phyloP scores from a whole-genome alignment of 2,888 invertebrate species.

The Leptopilina drosophilae region DNA sequence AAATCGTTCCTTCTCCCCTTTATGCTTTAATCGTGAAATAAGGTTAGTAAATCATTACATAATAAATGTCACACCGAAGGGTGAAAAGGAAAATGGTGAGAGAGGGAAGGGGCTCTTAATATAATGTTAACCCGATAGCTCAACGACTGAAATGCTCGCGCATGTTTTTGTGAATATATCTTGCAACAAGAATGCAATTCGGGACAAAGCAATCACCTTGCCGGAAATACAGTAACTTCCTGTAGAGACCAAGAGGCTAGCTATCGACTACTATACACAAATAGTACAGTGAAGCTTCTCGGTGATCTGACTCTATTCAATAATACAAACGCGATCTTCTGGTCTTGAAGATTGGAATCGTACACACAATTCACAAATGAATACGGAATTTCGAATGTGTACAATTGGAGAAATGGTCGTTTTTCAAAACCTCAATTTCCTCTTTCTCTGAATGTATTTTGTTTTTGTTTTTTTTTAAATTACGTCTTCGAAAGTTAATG shows the following conservation, averaged over 20 bases:
- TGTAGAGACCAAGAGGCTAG: slow-evolving; percentile 27
- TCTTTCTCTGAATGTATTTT: background rate
- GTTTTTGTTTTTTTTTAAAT: background rate
- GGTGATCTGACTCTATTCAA: slow-evolving; percentile 42
- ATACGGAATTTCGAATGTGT: slow-evolving; percentile 8
- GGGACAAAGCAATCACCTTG: slow-evolving; percentile 58
- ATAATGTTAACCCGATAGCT: background rate
- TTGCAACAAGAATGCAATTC: slow-evolving; percentile 54
- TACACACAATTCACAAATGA: background rate
- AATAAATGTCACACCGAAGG: background rate
- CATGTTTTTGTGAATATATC: slow-evolving; percentile 45
- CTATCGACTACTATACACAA: slow-evolving; percentile 10
- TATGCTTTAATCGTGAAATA: too few relatives aligned
- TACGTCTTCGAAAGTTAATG: too few relatives aligned
- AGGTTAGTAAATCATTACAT: too few relatives aligned
- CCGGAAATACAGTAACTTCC: slow-evolving; percentile 60
- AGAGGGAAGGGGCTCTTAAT: too few relatives aligned
- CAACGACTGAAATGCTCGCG: background rate
- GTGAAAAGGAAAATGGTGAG: too few relatives aligned
- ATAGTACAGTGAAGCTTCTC: slow-evolving; percentile 34
- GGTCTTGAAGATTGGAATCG: slow-evolving; percentile 24
- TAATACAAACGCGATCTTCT: slow-evolving; percentile 40
- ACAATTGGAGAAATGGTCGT: background rate
- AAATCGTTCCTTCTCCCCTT: too few relatives aligned
- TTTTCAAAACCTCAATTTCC: slow-evolving; percentile 22